Base-by-base conservation (phyloP, 2,113 vertebrate species). In the Lagopus leucura region DNA sequence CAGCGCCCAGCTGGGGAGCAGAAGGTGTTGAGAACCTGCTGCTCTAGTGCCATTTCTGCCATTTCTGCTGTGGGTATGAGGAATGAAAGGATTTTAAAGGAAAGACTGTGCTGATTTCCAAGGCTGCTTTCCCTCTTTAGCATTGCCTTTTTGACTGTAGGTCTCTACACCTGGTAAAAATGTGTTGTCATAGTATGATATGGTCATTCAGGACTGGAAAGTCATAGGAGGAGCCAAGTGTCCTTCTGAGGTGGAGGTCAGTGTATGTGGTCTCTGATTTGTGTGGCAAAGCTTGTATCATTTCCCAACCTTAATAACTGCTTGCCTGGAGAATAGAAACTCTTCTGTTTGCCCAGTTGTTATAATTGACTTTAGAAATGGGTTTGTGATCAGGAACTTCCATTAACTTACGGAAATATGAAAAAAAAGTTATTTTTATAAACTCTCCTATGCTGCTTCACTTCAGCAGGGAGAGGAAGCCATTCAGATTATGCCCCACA, bases 311-410 rank as follows among this genome's bases (percentile, higher is more conserved):
- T 47, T 22, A 40, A 22, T 64, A 11, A 38, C 36, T 11, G 32
- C 2, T 38, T 11, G 3, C n/a, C 19, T 63, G 58, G 21, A 73
- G 50, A 28, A 54, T 20, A 40, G 61, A 40, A 88, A 47, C 47
- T 0, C 0, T 13, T 72, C 21, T 0, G 2, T 82, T 63, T 57
- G 7, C 34, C 45, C 20, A 16, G 6, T 42, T 17, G 8, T 42
- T 74, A 8, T 5, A 48, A 30, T 0, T 25, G 8, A 38, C 8
- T 66, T 40, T 27, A 27, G n/a, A 13, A 17, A 28, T n/a, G 28
- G 10, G 5, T 74, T 8, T 80, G 79, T 34, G 27, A 60, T 12
- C 25, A 48, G 55, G 28, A 93, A 12, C 19, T 61, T 70, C 27
- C 20, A 72, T 27, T 12, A 60, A 19, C 16, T 54, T 57, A 10